Conservation (phyloP, 1,140 invertebrate genomes). For the Drosophila baimaii region DNA sequence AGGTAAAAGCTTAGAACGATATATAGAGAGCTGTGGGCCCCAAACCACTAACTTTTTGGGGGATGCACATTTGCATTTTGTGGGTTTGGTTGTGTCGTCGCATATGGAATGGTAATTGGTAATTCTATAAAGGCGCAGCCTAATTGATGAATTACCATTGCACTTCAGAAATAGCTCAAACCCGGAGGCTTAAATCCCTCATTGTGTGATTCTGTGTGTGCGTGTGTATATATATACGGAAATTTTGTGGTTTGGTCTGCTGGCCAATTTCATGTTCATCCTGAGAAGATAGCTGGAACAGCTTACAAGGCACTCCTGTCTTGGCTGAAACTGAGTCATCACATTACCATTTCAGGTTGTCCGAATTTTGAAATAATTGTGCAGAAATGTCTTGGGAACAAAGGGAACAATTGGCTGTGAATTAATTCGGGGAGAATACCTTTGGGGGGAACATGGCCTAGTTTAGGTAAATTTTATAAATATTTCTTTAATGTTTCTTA, state of each 20-base stretch:
- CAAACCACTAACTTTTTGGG: constrained; percentile 41
- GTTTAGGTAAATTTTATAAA: not conserved
- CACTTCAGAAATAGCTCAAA: constrained; percentile 34
- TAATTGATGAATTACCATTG: constrained; percentile 79
- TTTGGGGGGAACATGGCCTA: not conserved
- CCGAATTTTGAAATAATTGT: constrained; percentile 57
- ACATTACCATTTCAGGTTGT: constrained; percentile 65
- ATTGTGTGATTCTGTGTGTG: constrained; percentile 6
- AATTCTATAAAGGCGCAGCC: constrained; percentile 67
- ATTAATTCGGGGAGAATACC: not conserved
- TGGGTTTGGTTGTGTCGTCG: constrained; percentile 3
- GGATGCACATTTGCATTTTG: constrained; percentile 64
- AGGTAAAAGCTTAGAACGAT: constrained; percentile 55
- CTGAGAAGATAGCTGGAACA: constrained; percentile 48
- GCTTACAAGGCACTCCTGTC: constrained; percentile 49
- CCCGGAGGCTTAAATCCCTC: constrained; percentile 29
- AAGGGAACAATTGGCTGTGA: constrained; percentile 2
- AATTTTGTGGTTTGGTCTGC: constrained; percentile 56
- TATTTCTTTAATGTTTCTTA: not conserved
- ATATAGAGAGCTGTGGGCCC: not conserved
- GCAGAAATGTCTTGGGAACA: constrained; percentile 14
- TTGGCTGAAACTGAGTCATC: constrained; percentile 65
- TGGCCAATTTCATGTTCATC: constrained; percentile 35
- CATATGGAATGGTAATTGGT: constrained; percentile 51
- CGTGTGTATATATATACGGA: not conserved